Percentiles rank a stretch among this genome's conserved stretches.
Conservation (phyloP, 2,797 vertebrate genomes). For the Pipistrellus pipistrellus region DNA sequence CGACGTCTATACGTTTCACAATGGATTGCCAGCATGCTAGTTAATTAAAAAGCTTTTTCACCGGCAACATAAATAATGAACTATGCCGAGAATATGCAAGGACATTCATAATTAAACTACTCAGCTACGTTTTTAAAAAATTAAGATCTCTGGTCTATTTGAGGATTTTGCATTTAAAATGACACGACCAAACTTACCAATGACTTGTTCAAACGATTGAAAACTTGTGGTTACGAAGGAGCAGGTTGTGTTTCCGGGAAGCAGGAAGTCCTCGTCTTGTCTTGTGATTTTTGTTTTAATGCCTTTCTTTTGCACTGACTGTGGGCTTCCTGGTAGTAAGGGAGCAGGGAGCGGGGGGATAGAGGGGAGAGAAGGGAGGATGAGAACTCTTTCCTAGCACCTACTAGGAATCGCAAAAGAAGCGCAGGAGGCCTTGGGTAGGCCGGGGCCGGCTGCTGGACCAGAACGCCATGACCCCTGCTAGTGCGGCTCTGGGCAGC, state of each 20-base stretch:
- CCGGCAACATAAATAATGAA: constrained; percentile 84
- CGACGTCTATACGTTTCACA: constrained; percentile 80
- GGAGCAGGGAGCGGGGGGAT: neutral
- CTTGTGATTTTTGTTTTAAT: neutral
- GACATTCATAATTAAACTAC: constrained; percentile 84
- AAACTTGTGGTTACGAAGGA: constrained; percentile 62
- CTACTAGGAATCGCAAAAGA: neutral
- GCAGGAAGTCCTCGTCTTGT: neutral
- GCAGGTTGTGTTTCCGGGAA: neutral
- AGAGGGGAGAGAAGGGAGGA: neutral
- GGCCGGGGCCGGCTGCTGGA: neutral
- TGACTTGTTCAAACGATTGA: constrained; percentile 64
- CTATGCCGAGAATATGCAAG: constrained; percentile 81
- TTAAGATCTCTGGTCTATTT: constrained; percentile 77
- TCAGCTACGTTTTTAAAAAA: constrained; percentile 80
- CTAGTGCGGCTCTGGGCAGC: neutral
- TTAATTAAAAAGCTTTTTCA: constrained; percentile 85
- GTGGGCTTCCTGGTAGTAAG: constrained; percentile 13
- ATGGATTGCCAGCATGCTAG: constrained; percentile 81
- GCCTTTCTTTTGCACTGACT: neutral
- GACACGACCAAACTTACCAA: constrained; percentile 64
- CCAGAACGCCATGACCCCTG: neutral
- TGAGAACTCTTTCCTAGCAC: neutral
- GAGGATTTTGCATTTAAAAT: constrained; percentile 77
- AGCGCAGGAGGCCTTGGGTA: neutral